These are phyloP conservation scores for Drosophila anceps DNA, from an alignment of 2,888 invertebrate species.

Conservation along the genomic window DNA sequence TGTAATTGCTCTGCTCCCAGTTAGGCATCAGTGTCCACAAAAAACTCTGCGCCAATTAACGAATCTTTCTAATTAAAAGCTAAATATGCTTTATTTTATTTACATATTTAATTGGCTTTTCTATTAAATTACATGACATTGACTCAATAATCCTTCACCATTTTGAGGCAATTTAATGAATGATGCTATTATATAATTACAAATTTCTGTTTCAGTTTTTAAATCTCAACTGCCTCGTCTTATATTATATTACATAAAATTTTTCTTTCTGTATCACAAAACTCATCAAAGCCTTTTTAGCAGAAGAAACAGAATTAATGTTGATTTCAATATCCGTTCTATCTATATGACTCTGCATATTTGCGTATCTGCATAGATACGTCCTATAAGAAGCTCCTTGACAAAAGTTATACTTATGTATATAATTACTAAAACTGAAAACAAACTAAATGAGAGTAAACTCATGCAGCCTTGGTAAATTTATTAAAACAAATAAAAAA, in stretches of 20 bases:
- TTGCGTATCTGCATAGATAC: neutral
- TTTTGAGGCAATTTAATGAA: constrained; percentile 17
- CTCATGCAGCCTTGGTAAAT: no score
- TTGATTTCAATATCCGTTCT: neutral
- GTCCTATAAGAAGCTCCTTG: no score
- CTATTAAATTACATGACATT: constrained; percentile 33
- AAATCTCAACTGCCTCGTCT: no score
- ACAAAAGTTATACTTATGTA: no score
- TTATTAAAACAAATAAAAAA: no score
- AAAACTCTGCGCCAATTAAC: constrained; percentile 54
- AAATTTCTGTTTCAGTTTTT: no score
- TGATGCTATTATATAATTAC: no score
- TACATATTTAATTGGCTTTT: constrained; percentile 55
- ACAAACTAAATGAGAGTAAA: no score
- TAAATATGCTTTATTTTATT: constrained; percentile 57
- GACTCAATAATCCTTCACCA: neutral
- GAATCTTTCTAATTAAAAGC: constrained; percentile 55
- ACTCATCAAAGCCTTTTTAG: neutral
- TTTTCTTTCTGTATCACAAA: neutral
- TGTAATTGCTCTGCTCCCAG: neutral
- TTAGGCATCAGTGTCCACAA: constrained; percentile 22
- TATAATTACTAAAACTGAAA: no score
- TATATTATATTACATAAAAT: no score
- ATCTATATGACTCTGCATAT: neutral
- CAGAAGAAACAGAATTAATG: neutral